Evolutionary conservation across 2,888 invertebrate species (phyloP), one percentile per base, ranked within the genome.

Genomic region (Bombylius discolor): DNA sequence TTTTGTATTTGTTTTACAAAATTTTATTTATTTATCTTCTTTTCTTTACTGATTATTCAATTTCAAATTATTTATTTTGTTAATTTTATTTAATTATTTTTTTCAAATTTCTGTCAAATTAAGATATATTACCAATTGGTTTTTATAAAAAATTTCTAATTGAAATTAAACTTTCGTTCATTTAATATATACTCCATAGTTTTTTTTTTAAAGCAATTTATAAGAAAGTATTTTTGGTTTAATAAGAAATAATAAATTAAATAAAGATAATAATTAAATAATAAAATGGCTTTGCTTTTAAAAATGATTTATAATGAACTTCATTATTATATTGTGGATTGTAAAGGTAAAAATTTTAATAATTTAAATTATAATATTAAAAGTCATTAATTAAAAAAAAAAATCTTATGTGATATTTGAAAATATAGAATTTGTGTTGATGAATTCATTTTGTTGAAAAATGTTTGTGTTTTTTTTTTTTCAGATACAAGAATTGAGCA

Each of bases 401-500:
- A 3, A 23, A 23, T 23, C 1, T 23, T 1, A 23, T 23, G 34
- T 36, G 34, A 36, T 8, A 7, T 14, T 47, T 3, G 4, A 42
- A 23, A 8, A 13, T 3, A 13, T 12, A 11, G 5, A 12, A 44
- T 12, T 9, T 13, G 11, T 9, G 5, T 13, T 9, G 2, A 44
- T 9, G 11, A 12, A 9, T 13, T 44, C 13, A 12, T 31, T 23
- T 5, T 42, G 47, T n/a, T 14, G 12, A 47, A 48, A 32, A 5
- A n/a, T n/a, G 3, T 14, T 7, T 13, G 31, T 8, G 31, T 32
- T 51, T 45, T 11, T 14, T 45, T 45, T 42, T 34, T 59, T 63
- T 8, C 57, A 85, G 85, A 85, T 76, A 77, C 76, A 1, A 73
- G 85, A 60, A 82, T 83, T 12, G 80, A 81, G 60, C 70, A 76